A percentile compares a stretch with the other conserved stretches of the same genome.
phyloP scores from a whole-genome alignment of 2,888 invertebrate genomes.

The Ornithoptera priamus region DNA sequence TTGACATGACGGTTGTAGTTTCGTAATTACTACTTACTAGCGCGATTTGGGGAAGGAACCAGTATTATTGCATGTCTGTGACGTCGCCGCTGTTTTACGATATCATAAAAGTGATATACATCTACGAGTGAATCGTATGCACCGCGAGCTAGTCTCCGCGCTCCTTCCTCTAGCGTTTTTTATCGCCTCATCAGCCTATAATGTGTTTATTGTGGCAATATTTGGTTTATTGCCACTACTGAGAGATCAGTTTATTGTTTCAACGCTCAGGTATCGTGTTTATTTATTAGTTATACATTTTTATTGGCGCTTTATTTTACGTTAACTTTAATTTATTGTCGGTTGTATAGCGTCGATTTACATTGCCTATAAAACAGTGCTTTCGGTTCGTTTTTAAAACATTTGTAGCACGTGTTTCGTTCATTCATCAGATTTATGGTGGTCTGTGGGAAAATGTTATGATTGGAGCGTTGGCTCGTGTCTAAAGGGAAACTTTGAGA shows the following conservation, averaged over 20 bases:
- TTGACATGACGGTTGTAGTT: constrained; percentile 69
- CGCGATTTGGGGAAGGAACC: constrained; percentile 71
- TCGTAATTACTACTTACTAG: constrained; percentile 71
- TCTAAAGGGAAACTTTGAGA: constrained; percentile 40
- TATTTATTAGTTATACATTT: constrained; percentile 81
- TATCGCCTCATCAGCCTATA: constrained; percentile 74
- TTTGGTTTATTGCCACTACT: constrained; percentile 77
- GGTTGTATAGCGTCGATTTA: constrained; percentile 75
- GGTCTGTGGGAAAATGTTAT: constrained; percentile 75
- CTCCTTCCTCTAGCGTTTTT: constrained; percentile 51
- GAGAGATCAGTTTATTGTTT: constrained; percentile 74
- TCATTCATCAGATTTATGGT: constrained; percentile 80
- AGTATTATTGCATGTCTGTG: constrained; percentile 70
- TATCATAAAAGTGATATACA: constrained; percentile 75
- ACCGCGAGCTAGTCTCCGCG: constrained; percentile 38
- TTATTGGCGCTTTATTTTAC: constrained; percentile 79
- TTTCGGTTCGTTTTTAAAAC: constrained; percentile 76
- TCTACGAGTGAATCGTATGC: constrained; percentile 45
- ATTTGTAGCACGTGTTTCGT: constrained; percentile 78
- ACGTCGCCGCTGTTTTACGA: constrained; percentile 68
- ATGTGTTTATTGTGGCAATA: constrained; percentile 79
- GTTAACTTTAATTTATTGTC: constrained; percentile 79
- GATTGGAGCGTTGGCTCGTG: constrained; percentile 55
- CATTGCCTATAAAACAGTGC: constrained; percentile 79
- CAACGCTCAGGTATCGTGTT: constrained; percentile 78